These are phyloP conservation scores for Corythucha ciliata DNA, from an alignment of 2,888 invertebrate species.

Conservation along the genomic window DNA sequence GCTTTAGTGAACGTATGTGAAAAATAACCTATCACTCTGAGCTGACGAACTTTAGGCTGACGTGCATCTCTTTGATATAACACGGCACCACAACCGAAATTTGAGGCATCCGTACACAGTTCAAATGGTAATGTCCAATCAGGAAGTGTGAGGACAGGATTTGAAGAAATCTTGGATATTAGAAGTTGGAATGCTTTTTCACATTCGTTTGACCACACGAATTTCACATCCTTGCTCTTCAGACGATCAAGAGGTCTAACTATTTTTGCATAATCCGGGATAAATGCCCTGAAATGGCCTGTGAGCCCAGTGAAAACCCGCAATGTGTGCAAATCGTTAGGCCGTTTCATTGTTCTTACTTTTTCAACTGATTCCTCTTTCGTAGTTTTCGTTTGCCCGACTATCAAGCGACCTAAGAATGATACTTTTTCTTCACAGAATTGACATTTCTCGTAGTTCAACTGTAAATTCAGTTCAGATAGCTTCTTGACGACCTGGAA, in stretches of 20 bases:
- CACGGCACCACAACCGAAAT: not conserved
- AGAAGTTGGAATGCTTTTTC: constrained; percentile 2
- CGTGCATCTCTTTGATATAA: constrained; percentile 7
- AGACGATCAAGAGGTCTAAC: not conserved
- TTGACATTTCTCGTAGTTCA: constrained; percentile 3
- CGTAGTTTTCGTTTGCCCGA: constrained; percentile 3
- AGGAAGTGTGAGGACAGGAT: constrained; percentile 2
- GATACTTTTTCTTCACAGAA: not conserved
- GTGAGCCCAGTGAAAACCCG: constrained; percentile 13
- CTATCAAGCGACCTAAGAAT: constrained; percentile 1
- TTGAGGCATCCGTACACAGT: constrained; percentile 9
- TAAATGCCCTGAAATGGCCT: not conserved
- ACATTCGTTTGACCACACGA: not conserved
- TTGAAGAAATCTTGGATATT: not conserved
- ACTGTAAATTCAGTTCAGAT: not conserved
- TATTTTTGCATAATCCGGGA: not conserved
- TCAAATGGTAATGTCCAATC: constrained; percentile 12
- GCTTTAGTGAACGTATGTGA: constrained; percentile 4
- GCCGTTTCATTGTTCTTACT: constrained; percentile 5
- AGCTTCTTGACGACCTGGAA: constrained; percentile 5
- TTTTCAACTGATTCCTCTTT: constrained; percentile 12
- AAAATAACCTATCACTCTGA: constrained; percentile 7
- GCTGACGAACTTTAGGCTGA: constrained; percentile 2
- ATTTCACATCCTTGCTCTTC: not conserved
- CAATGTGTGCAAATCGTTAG: constrained; percentile 5